phyloP scores from a whole-genome alignment of 2,797 vertebrate species.

The Pampus argenteus region DNA sequence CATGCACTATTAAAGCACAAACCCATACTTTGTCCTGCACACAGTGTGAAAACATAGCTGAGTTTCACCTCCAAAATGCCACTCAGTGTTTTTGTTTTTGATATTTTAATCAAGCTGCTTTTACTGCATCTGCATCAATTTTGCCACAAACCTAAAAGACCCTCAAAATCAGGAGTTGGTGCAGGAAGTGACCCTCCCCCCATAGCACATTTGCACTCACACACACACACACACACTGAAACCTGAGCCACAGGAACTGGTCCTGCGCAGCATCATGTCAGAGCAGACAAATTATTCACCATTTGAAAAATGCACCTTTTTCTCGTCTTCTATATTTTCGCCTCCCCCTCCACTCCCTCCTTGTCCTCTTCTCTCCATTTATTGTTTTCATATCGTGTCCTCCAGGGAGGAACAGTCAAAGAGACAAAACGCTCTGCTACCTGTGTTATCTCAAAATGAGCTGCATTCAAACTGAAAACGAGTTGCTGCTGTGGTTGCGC shows the following conservation, averaged over 20 bases:
- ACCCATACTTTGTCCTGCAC: conserved; percentile 1
- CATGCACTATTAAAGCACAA: conserved; percentile 38
- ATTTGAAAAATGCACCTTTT: conserved; percentile 74
- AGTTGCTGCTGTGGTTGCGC: conserved; percentile 70
- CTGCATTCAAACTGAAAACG: conserved; percentile 45
- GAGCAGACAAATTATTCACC: conserved; percentile 85
- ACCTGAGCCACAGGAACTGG: conserved; percentile 89
- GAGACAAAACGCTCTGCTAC: conserved; percentile 79
- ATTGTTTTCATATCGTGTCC: conserved; percentile 75
- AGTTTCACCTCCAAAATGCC: not conserved
- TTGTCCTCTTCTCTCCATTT: conserved; percentile 63
- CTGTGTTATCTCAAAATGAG: conserved; percentile 83
- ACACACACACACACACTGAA: conserved; percentile 79
- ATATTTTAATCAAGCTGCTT: conserved; percentile 37
- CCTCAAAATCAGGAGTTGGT: conserved; percentile 58
- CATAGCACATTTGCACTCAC: conserved; percentile 62
- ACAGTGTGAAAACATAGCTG: not conserved
- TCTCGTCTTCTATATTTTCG: conserved; percentile 49
- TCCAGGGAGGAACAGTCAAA: conserved; percentile 61
- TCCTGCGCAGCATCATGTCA: conserved; percentile 87
- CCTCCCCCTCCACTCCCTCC: conserved; percentile 37
- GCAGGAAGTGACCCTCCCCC: conserved; percentile 77
- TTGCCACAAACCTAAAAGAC: conserved; percentile 47
- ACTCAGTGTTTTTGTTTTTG: not conserved
- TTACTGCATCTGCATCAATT: conserved; percentile 37